phyloP scores from a whole-genome alignment of 2,797 vertebrate species.

The Sparus aurata region DNA sequence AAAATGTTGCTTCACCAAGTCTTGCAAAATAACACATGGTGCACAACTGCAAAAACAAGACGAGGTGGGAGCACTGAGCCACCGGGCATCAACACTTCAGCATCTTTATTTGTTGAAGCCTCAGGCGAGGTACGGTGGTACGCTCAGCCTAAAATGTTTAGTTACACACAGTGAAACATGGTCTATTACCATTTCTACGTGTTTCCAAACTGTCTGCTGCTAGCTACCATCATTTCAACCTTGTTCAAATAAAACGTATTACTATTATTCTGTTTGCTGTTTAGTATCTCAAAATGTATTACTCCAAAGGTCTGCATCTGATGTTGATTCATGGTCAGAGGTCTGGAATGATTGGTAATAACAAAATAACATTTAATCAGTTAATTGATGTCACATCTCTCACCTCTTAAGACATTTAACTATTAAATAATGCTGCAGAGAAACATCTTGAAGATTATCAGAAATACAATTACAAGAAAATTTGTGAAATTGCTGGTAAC shows the following conservation, averaged over 20 bases:
- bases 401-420: too few species aligned
- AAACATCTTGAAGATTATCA: too few species aligned
- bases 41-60: slow-evolving; percentile 17
- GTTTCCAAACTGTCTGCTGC: background rate
- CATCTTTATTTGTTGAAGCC: slow-evolving; percentile 1
- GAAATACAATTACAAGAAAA: too few species aligned
- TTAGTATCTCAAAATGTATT: background rate
- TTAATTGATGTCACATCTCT: too few species aligned
- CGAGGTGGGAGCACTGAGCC: background rate
- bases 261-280: background rate
- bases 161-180: background rate
- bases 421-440: too few species aligned
- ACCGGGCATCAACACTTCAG: background rate
- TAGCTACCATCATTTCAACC: background rate
- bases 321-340: too few species aligned
- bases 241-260: background rate
- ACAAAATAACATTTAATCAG: too few species aligned
- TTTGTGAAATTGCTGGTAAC: too few species aligned
- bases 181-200: too few species aligned
- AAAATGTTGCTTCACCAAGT: slow-evolving; percentile 21
- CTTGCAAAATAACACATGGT: slow-evolving; percentile 4
- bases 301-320: too few species aligned
- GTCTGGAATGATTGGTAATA: too few species aligned
- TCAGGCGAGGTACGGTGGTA: background rate
- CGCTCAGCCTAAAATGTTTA: background rate